These are phyloP conservation scores for Percopsis transmontana DNA, from an alignment of 2,113 vertebrate genomes.

Conservation along the genomic window DNA sequence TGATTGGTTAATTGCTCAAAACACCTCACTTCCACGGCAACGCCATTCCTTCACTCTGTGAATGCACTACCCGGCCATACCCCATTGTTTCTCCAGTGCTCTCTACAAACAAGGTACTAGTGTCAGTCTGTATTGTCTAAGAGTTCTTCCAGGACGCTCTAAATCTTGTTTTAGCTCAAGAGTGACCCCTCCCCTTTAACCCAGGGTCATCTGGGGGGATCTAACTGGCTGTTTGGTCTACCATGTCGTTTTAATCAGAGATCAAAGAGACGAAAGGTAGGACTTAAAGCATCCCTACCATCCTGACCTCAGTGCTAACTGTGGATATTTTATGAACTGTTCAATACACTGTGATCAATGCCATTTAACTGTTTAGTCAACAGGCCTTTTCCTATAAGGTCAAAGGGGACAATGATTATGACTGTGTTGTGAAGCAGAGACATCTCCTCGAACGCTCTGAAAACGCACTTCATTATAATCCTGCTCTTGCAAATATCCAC, in stretches of 20 bases:
- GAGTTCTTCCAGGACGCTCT: neutral
- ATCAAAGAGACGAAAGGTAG: conserved; percentile 17
- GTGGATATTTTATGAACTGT: conserved; percentile 52
- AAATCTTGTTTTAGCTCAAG: conserved; percentile 6
- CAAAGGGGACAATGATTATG: conserved; percentile 54
- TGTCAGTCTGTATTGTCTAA: no score
- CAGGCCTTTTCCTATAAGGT: conserved; percentile 27
- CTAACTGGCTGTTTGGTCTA: conserved; percentile 22
- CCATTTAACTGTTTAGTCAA: conserved; percentile 29
- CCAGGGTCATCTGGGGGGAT: conserved; percentile 12
- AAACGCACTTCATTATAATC: conserved; percentile 26
- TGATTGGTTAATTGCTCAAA: no score
- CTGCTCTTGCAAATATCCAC: conserved; percentile 38
- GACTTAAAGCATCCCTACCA: conserved; percentile 17
- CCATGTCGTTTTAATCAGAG: conserved; percentile 28
- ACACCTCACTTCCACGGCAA: no score
- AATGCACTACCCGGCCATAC: no score
- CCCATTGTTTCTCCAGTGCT: no score
- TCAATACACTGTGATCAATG: conserved; percentile 60
- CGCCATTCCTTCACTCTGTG: no score
- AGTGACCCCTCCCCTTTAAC: conserved; percentile 35
- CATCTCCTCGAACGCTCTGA: neutral
- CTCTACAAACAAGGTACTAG: no score
- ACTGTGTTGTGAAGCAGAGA: conserved; percentile 5
- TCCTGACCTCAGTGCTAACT: conserved; percentile 39